Base-by-base conservation (phyloP, 2,113 vertebrate genomes). In the Asarcornis scutulata region DNA sequence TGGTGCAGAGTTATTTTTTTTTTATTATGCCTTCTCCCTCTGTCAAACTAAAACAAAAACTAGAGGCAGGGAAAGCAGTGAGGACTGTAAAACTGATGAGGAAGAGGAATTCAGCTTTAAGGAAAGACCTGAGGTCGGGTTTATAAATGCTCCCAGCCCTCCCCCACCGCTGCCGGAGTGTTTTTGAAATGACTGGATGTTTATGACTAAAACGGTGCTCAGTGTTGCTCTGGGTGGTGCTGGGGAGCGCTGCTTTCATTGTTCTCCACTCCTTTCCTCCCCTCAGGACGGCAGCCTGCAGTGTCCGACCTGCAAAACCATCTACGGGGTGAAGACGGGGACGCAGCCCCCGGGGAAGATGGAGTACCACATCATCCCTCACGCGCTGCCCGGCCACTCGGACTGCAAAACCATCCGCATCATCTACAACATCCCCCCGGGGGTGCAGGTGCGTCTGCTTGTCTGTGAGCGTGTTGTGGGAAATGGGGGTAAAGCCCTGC, bases 261-360 rank as follows among this genome's bases (percentile, higher is more conserved):
- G 11, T n/a, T 60, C 74, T 32, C 16, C 42, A 9, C 8, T 59
- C 38, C 86, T 84, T 67, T 48, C 23, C 27, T 62, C 16, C 52
- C 74, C 64, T 86, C 94, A 99, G 98, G 99, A 99, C n/a, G 99
- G 99, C 73, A 99, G 99, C 86, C 97, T 99, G 76, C 99, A 99
- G 95, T 99, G 99, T 93, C 99, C 99, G 29, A 99, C 99, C 34
- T 99, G 99, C 95, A 99, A 99, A 98, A 99, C 99, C 92, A 99
- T 99, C 92, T 99, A 99, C 4, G 99, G 99, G 8, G 99, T 99
- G 86, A 99, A 99, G 97, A 99, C 99, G 0, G 99, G 99, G 40
- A 99, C 99, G 29, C 99, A 99, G 94, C 99, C 99, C 3, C 98
- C 99, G 0, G 99, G 99, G 86, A 99, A 99, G 97, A 99, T 99